phyloP scores from a whole-genome alignment of 2,113 vertebrate species.

The Macaca nemestrina region DNA sequence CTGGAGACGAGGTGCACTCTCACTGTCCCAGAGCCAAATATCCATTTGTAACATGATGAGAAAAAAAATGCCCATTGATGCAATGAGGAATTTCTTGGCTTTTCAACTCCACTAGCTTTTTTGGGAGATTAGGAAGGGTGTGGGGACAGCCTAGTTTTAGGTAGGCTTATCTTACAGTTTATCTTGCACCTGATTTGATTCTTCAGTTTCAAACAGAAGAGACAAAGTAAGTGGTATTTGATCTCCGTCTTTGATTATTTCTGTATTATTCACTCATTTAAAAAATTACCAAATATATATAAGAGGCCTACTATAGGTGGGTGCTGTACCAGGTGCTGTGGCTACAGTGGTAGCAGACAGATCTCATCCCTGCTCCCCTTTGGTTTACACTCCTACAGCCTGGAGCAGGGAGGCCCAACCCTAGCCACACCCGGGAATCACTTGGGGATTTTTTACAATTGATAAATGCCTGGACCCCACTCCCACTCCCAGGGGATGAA shows the following conservation, averaged over 20 bases:
- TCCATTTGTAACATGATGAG: background rate
- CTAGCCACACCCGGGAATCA: background rate
- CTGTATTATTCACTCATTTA: background rate
- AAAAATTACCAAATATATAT: background rate
- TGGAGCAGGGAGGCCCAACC: background rate
- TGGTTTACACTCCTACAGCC: background rate
- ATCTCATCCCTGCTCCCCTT: background rate
- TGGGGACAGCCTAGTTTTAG: background rate
- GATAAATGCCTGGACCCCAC: background rate
- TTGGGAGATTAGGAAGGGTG: background rate
- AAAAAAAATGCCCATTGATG: background rate
- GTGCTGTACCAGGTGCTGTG: background rate
- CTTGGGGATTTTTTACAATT: background rate
- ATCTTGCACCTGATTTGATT: background rate
- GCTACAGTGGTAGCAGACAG: background rate
- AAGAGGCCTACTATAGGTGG: background rate
- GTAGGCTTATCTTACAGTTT: background rate
- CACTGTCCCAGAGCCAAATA: background rate
- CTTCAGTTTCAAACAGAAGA: slow-evolving; percentile 10
- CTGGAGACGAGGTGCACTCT: background rate
- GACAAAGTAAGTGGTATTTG: background rate
- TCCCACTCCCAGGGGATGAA: background rate
- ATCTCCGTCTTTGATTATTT: background rate
- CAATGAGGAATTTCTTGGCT: background rate
- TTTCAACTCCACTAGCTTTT: background rate